These are phyloP conservation scores for Lichenostomus cassidix DNA, from an alignment of 2,113 vertebrate genomes.

Conservation along the genomic window DNA sequence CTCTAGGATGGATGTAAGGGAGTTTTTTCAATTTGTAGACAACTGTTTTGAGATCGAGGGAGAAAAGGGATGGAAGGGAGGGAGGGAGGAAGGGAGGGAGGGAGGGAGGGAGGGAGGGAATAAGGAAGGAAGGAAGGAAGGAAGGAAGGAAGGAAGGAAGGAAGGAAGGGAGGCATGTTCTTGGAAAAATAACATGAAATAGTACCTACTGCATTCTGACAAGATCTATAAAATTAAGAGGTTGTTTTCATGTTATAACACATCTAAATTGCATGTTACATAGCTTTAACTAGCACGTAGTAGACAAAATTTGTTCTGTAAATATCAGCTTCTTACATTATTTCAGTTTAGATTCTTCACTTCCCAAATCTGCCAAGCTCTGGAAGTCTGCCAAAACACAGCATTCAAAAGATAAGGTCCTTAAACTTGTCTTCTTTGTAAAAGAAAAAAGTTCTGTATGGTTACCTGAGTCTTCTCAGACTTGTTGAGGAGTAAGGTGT, in stretches of 20 bases:
- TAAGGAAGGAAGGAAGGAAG: too few species aligned
- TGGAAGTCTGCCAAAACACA: neutral
- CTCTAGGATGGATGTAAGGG: neutral
- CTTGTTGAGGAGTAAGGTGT: neutral
- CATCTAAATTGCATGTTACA: neutral
- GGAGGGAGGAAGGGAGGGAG: too few species aligned
- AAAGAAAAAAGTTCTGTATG: neutral
- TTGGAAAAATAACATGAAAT: neutral
- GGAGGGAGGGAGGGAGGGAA: too few species aligned
- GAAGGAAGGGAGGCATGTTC: too few species aligned
- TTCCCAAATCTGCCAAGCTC: neutral
- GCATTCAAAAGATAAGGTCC: neutral
- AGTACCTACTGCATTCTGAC: neutral
- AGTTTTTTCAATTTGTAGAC: neutral
- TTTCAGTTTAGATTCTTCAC: neutral
- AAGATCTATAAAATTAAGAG: neutral
- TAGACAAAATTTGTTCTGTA: neutral
- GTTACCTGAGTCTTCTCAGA: neutral
- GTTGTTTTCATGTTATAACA: neutral
- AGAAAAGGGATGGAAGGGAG: too few species aligned
- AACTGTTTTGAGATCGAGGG: neutral
- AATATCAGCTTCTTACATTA: neutral
- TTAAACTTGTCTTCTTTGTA: neutral
- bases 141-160: too few species aligned
- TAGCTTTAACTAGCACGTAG: neutral